Percentiles rank a stretch among this genome's conserved stretches.
Evolutionary conservation across 2,797 vertebrate species (phyloP).

Genomic region (Dermochelys coriacea): DNA sequence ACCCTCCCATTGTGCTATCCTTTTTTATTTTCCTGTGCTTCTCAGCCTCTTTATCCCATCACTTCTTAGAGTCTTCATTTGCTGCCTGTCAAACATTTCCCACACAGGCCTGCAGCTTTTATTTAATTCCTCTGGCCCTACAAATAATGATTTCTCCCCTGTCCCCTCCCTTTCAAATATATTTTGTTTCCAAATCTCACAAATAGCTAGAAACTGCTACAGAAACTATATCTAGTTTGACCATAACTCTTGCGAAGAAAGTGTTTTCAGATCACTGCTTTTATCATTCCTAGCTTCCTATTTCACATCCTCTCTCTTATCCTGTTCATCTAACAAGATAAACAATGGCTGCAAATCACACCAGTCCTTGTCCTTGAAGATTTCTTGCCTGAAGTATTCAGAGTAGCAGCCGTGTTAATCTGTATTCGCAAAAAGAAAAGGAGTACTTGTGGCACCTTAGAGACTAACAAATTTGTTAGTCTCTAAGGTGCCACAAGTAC

Average conservation of each 20-base stretch:
- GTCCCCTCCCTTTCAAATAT: background rate
- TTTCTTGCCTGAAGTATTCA: background rate
- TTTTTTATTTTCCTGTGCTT: conserved; percentile 13
- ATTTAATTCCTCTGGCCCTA: background rate
- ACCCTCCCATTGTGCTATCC: background rate
- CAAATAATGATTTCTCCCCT: background rate
- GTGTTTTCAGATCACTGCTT: background rate
- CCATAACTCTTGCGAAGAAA: background rate
- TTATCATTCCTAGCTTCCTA: background rate
- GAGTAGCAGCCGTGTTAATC: no score
- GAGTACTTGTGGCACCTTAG: no score
- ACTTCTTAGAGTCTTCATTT: background rate
- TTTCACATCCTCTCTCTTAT: background rate
- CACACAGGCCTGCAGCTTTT: background rate
- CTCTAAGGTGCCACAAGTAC: no score
- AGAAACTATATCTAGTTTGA: background rate
- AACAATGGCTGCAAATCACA: background rate
- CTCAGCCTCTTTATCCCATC: background rate
- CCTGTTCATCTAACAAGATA: fast-evolving
- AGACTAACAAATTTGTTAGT: no score
- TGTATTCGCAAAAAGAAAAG: no score
- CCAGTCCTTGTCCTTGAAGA: background rate
- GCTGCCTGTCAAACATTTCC: background rate
- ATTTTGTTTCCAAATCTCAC: background rate
- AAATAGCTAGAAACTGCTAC: background rate